Conservation (phyloP, 2,113 vertebrate genomes). For the Illadopsis cleaveri region DNA sequence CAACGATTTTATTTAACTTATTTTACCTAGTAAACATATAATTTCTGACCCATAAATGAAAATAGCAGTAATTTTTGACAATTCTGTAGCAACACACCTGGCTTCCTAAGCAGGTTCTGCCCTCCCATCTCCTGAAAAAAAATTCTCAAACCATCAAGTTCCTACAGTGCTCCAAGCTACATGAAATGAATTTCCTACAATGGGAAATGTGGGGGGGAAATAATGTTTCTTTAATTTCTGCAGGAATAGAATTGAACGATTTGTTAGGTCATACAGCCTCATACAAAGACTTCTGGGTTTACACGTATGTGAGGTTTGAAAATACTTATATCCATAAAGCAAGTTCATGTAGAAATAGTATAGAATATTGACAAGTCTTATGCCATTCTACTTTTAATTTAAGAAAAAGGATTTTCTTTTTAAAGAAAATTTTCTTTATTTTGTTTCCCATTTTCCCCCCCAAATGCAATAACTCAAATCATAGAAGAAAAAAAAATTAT, state of each 20-base stretch:
- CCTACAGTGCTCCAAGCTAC: not conserved
- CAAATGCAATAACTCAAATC: not conserved
- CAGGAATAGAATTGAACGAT: not conserved
- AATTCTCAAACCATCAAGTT: not conserved
- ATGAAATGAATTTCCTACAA: not conserved
- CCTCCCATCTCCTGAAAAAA: not conserved
- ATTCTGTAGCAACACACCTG: not conserved
- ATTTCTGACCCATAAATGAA: not conserved
- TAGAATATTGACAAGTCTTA: not conserved
- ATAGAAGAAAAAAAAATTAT: not conserved
- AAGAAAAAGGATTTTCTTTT: not conserved
- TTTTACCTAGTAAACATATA: not conserved
- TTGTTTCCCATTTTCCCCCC: not conserved
- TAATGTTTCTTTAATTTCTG: not conserved
- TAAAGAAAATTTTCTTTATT: not conserved
- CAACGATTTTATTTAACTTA: not conserved
- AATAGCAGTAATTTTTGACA: not conserved
- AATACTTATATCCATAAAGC: not conserved
- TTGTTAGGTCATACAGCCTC: not conserved
- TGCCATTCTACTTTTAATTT: not conserved
- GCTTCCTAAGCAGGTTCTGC: not conserved
- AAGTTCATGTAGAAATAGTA: not conserved
- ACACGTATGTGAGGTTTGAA: not conserved
- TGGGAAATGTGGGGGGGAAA: rapidly evolving
- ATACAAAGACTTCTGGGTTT: not conserved